Conservation (phyloP, 92 coral and sea anemone genomes). For the Palythoa grandis region DNA sequence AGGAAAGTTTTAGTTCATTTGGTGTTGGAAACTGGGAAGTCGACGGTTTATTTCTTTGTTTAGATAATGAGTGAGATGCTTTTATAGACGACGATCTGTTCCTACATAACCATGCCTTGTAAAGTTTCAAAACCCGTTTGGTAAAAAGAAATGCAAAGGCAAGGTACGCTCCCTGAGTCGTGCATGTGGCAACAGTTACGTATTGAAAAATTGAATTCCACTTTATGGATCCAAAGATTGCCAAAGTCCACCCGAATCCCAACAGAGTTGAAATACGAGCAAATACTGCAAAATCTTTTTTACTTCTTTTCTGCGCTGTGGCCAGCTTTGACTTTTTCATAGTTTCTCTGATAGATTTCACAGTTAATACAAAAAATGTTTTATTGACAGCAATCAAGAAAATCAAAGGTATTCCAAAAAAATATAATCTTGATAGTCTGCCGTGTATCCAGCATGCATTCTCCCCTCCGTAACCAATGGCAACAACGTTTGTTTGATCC, state of each 20-base stretch:
- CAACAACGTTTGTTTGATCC: constrained; percentile 59
- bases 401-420: constrained; percentile 63
- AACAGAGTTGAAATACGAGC: constrained; percentile 61
- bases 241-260: constrained; percentile 70
- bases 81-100: not conserved
- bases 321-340: constrained; percentile 57
- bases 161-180: constrained; percentile 65
- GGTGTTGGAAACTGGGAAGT: not conserved
- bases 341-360: constrained; percentile 62
- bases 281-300: constrained; percentile 53
- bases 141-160: constrained; percentile 61
- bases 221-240: constrained; percentile 53
- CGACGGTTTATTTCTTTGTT: not conserved
- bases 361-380: constrained; percentile 57
- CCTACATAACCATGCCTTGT: not conserved
- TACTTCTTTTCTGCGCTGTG: constrained; percentile 38
- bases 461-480: constrained; percentile 68
- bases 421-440: constrained; percentile 34
- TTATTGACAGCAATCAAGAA: constrained; percentile 46
- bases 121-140: constrained; percentile 27
- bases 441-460: constrained; percentile 66
- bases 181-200: constrained; percentile 47
- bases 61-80: not conserved
- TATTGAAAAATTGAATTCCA: constrained; percentile 42
- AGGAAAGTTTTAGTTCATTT: no score